Conservation (phyloP, 2,113 vertebrate species). For the Passerina amoena region DNA sequence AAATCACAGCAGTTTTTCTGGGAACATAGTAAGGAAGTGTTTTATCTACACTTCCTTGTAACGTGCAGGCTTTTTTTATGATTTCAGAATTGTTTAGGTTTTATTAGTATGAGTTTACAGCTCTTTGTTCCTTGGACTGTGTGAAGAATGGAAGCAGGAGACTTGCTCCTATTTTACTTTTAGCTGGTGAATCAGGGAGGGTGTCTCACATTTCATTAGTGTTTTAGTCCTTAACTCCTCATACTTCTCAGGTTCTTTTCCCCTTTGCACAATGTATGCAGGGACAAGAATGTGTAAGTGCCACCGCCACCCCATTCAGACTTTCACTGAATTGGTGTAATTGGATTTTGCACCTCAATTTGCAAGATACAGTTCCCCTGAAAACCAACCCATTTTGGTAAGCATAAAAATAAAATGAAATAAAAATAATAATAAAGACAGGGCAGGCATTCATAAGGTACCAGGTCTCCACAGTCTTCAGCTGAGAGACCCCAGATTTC, state of each 20-base stretch:
- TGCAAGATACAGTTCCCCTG: slow-evolving; percentile 50
- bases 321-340: slow-evolving; percentile 47
- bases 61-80: background rate
- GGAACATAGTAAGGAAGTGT: background rate
- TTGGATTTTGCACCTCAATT: slow-evolving; percentile 69
- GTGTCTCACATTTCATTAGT: slow-evolving; percentile 70
- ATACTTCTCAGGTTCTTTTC: slow-evolving; percentile 71
- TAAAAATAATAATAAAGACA: slow-evolving; percentile 53
- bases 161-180: slow-evolving; percentile 32
- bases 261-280: slow-evolving; percentile 53
- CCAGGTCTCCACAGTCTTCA: slow-evolving; percentile 61
- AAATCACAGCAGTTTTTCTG: slow-evolving; percentile 24
- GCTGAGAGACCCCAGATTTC: slow-evolving; percentile 75
- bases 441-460: slow-evolving; percentile 60
- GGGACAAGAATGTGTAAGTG: slow-evolving; percentile 53
- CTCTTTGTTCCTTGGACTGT: slow-evolving; percentile 55
- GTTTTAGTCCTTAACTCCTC: slow-evolving; percentile 67
- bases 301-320: slow-evolving; percentile 37
- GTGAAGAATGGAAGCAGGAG: slow-evolving; percentile 31
- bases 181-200: slow-evolving; percentile 59
- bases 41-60: slow-evolving; percentile 12
- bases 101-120: slow-evolving; percentile 34
- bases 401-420: slow-evolving; percentile 48
- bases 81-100: slow-evolving; percentile 22
- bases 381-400: background rate